Conservation (phyloP, 2,797 vertebrate genomes). For the Cynopterus sphinx region DNA sequence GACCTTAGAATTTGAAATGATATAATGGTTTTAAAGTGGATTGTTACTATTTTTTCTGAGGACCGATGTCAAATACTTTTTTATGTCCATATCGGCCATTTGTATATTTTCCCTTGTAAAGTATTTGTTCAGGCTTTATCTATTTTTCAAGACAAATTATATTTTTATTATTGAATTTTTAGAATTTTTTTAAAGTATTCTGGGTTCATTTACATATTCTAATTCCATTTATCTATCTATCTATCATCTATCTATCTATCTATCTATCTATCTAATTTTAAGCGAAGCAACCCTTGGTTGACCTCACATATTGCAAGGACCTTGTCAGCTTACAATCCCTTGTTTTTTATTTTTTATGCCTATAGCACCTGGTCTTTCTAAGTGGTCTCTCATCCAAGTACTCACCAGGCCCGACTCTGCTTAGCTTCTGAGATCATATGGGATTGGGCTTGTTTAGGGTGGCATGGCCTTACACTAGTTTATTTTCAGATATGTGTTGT, state of each 20-base stretch:
- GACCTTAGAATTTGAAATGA: not conserved
- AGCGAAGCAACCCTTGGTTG: too few species aligned
- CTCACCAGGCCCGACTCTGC: too few species aligned
- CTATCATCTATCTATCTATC: too few species aligned
- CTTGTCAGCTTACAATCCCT: too few species aligned
- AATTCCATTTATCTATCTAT: not conserved
- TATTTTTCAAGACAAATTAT: not conserved
- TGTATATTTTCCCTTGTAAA: constrained; percentile 20
- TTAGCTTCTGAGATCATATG: too few species aligned
- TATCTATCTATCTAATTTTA: too few species aligned
- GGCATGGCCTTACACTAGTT: too few species aligned
- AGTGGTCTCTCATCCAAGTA: too few species aligned
- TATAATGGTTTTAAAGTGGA: not conserved
- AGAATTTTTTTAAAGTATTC: not conserved
- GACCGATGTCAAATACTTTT: not conserved
- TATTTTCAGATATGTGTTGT: not conserved
- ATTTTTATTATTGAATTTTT: not conserved
- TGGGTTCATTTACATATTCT: not conserved
- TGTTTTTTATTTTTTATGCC: too few species aligned
- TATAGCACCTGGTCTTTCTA: too few species aligned
- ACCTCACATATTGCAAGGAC: too few species aligned
- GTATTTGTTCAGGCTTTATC: not conserved
- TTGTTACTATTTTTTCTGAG: constrained; percentile 8
- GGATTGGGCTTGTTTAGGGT: too few species aligned
- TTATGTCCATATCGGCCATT: not conserved